Percentiles rank a stretch among this genome's conserved stretches.
Evolutionary conservation across 2,797 vertebrate species (phyloP).

Genomic region (Discoglossus pictus): DNA sequence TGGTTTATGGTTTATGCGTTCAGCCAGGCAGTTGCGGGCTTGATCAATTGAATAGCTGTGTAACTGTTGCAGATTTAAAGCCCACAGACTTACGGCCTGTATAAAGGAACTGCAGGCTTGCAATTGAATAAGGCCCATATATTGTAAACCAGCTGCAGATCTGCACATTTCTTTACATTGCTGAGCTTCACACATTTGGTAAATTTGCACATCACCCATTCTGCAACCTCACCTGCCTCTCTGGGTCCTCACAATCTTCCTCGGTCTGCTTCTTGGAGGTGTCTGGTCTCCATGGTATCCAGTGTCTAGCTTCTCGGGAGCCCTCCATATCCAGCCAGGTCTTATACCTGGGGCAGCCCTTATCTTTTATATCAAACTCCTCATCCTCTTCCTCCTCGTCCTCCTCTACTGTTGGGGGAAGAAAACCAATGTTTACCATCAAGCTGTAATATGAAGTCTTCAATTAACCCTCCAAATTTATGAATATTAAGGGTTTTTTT

Average conservation of each 20-base stretch:
- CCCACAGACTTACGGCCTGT: too few species aligned
- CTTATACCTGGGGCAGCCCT: conserved; percentile 75
- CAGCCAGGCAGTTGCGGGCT: too few species aligned
- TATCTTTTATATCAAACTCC: conserved; percentile 85
- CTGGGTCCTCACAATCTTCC: conserved; percentile 95
- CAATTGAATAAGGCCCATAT: neutral
- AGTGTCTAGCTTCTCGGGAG: conserved; percentile 83
- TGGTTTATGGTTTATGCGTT: too few species aligned
- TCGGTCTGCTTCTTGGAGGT: conserved; percentile 84
- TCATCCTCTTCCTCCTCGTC: conserved; percentile 80
- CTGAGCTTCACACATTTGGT: too few species aligned
- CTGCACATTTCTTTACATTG: neutral
- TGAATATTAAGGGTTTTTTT: too few species aligned
- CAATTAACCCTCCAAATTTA: too few species aligned
- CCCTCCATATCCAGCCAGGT: conserved; percentile 87
- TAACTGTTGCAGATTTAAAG: too few species aligned
- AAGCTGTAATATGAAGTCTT: too few species aligned
- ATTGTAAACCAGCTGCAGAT: neutral
- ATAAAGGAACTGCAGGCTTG: too few species aligned
- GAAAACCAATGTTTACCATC: too few species aligned
- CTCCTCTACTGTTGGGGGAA: conserved; percentile 70
- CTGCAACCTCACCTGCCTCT: conserved; percentile 88
- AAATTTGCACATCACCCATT: too few species aligned
- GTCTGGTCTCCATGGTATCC: conserved; percentile 94
- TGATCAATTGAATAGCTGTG: too few species aligned